These are phyloP conservation scores for Dasypus novemcinctus DNA, from an alignment of 2,113 vertebrate species.

Conservation along the genomic window DNA sequence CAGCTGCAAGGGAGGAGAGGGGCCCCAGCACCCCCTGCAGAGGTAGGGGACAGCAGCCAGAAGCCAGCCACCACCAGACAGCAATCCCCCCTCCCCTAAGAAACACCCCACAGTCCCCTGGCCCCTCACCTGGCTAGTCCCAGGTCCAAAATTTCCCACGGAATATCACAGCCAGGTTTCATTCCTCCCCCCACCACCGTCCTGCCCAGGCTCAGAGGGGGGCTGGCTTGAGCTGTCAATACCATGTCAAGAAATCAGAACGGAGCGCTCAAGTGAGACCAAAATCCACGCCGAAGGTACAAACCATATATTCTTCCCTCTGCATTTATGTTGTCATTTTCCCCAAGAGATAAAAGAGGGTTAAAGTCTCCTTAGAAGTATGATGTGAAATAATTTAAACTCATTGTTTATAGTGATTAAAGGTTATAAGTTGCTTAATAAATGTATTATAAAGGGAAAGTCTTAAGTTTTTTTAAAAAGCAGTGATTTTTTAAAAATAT, in stretches of 20 bases:
- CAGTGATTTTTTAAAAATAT: not conserved
- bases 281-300: not conserved
- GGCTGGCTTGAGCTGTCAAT: too few species aligned
- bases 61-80: too few species aligned
- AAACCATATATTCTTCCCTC: not conserved
- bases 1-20: too few species aligned
- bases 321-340: not conserved
- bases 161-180: too few species aligned
- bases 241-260: not conserved
- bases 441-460: not conserved
- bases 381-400: not conserved
- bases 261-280: fast-evolving
- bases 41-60: too few species aligned
- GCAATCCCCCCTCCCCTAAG: too few species aligned
- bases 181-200: too few species aligned
- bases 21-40: too few species aligned
- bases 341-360: not conserved
- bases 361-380: not conserved
- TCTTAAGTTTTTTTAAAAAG: not conserved
- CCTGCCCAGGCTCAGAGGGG: too few species aligned
- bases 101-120: too few species aligned
- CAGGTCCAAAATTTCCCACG: too few species aligned
- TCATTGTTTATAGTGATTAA: not conserved
- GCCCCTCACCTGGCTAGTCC: too few species aligned
- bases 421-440: not conserved